Percentiles rank a stretch among this genome's conserved stretches.
phyloP scores from a whole-genome alignment of 2,888 invertebrate genomes.

The Xanthostigma xanthostigma region DNA sequence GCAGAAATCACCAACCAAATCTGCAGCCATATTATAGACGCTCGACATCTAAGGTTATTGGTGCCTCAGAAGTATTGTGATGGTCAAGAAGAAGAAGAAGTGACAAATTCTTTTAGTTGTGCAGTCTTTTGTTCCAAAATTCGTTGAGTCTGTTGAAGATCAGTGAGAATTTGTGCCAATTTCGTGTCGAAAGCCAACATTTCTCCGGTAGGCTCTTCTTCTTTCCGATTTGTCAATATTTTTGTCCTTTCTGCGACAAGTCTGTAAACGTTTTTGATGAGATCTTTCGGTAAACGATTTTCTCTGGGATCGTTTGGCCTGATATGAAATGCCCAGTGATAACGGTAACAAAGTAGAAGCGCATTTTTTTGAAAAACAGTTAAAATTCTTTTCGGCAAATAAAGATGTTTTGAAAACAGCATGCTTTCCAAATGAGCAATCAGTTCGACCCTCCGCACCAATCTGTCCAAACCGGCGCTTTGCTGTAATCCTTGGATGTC shows the following conservation, averaged over 20 bases:
- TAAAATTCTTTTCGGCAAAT: constrained; percentile 43
- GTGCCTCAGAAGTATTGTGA: too few species aligned
- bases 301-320: constrained; percentile 74
- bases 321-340: constrained; percentile 57
- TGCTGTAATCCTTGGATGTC: constrained; percentile 71
- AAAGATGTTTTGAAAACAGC: constrained; percentile 59
- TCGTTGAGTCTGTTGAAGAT: too few species aligned
- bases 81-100: too few species aligned
- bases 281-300: constrained; percentile 58
- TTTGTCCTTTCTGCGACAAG: constrained; percentile 55
- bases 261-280: constrained; percentile 57
- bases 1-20: too few species aligned
- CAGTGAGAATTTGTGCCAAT: too few species aligned
- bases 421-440: constrained; percentile 72
- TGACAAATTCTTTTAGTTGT: too few species aligned
- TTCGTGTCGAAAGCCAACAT: too few species aligned
- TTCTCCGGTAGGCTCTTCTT: constrained; percentile 16
- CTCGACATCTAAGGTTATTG: too few species aligned
- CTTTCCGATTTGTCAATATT: constrained; percentile 36
- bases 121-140: too few species aligned
- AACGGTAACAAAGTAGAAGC: constrained; percentile 54
- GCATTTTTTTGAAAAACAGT: constrained; percentile 55
- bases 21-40: too few species aligned
- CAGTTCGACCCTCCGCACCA: constrained; percentile 67
- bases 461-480: constrained; percentile 62